Evolutionary conservation across 2,113 vertebrate genomes (phyloP).

Genomic region (Zosterops lateralis): DNA sequence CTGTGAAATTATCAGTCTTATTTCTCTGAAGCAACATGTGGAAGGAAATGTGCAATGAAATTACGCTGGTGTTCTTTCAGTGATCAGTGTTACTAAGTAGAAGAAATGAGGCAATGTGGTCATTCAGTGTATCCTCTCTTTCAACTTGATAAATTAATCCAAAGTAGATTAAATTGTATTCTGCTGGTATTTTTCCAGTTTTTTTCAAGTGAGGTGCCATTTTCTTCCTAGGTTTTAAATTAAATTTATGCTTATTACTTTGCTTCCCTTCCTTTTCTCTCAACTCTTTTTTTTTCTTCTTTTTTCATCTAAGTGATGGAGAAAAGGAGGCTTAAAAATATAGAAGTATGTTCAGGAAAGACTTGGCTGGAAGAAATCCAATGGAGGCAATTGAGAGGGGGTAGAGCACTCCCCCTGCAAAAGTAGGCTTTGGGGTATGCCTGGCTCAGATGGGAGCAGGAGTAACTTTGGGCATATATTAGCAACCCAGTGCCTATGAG

Average conservation of each 20-base stretch:
- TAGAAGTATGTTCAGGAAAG: neutral
- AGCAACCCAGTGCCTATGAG: rapidly evolving
- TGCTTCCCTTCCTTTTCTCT: neutral
- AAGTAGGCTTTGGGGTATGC: no score
- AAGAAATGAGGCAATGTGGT: neutral
- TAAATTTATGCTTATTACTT: neutral
- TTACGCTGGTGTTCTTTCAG: neutral
- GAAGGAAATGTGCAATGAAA: neutral
- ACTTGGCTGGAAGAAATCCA: neutral
- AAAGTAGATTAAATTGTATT: neutral
- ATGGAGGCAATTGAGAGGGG: no score
- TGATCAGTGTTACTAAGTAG: neutral
- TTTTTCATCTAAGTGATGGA: neutral
- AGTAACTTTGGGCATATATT: neutral
- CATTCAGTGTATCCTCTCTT: neutral
- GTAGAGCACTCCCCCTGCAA: neutral
- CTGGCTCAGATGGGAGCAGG: neutral
- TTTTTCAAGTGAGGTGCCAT: neutral
- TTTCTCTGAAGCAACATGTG: neutral
- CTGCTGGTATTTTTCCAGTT: neutral
- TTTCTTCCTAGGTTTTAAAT: neutral
- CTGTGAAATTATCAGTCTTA: neutral
- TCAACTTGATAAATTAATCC: neutral
- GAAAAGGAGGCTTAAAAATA: neutral
- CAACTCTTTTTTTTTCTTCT: rapidly evolving